phyloP scores from a whole-genome alignment of 2,113 vertebrate genomes.

The Phalacrocorax aristotelis region DNA sequence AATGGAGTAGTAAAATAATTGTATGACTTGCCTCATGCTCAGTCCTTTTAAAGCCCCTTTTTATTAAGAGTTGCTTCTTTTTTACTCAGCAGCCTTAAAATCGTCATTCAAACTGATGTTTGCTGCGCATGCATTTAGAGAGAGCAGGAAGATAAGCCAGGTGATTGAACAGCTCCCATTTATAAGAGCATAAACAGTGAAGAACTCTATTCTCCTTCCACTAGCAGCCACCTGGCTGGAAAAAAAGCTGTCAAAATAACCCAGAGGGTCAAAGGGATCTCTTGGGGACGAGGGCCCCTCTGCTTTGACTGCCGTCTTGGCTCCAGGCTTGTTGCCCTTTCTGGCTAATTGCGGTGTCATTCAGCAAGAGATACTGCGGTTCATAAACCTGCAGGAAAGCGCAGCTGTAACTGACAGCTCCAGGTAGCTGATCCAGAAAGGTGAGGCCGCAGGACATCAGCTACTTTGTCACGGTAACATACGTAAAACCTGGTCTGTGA shows the following conservation, averaged over 20 bases:
- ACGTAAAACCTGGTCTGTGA: not conserved
- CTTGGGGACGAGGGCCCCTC: not conserved
- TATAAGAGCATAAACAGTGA: not conserved
- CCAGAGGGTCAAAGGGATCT: not conserved
- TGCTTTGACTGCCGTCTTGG: not conserved
- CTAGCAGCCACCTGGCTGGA: not conserved
- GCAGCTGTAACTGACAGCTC: not conserved
- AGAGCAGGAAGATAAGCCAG: not conserved
- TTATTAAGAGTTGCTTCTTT: not conserved
- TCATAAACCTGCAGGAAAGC: not conserved
- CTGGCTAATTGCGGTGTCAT: slow-evolving; percentile 27
- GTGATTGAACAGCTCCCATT: not conserved
- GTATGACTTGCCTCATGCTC: not conserved
- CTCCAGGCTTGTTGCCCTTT: not conserved
- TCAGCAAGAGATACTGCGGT: not conserved
- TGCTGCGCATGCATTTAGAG: not conserved
- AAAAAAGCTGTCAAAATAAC: not conserved
- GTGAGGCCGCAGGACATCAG: not conserved
- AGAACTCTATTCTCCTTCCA: not conserved
- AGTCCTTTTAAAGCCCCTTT: not conserved
- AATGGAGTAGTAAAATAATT: not conserved
- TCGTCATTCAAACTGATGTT: not conserved
- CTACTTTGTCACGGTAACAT: not conserved
- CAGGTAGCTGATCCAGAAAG: not conserved
- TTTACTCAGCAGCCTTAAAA: not conserved